A percentile compares a stretch with the other conserved stretches of the same genome.
phyloP scores from a whole-genome alignment of 2,797 vertebrate species.

The Sylvilagus floridanus region DNA sequence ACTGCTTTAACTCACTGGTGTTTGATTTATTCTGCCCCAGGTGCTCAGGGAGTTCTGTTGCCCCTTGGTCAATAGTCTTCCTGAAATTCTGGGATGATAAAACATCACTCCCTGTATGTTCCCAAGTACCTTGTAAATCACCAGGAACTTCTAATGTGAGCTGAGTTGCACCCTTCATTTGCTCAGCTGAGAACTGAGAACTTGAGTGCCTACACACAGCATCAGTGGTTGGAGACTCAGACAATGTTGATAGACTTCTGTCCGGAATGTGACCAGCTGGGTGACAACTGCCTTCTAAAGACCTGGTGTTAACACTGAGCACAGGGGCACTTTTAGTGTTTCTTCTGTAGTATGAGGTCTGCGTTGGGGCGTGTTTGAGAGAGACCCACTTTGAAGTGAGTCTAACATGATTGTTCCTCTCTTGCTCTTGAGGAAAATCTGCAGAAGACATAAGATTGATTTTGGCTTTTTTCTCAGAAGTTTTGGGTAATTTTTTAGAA shows the following conservation, averaged over 20 bases:
- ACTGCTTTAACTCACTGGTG: background rate
- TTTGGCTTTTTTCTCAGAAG: slow-evolving; percentile 73
- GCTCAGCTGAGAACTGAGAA: background rate
- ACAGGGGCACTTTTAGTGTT: background rate
- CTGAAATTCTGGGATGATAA: slow-evolving; percentile 22
- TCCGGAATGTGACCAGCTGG: background rate
- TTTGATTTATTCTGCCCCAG: background rate
- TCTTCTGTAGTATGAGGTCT: background rate
- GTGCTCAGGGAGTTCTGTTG: slow-evolving; percentile 10
- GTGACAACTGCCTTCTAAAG: background rate
- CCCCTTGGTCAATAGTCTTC: background rate
- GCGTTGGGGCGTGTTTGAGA: background rate
- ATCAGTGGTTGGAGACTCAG: background rate
- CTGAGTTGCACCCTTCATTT: background rate
- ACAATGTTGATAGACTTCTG: background rate
- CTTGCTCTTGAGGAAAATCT: slow-evolving; percentile 13
- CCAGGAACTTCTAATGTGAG: background rate
- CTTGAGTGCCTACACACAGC: background rate
- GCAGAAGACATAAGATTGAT: slow-evolving; percentile 25
- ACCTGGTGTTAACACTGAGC: background rate
- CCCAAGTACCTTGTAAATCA: slow-evolving; percentile 39
- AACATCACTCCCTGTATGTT: slow-evolving; percentile 40
- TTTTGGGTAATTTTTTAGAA: slow-evolving; percentile 71
- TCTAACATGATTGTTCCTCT: background rate
- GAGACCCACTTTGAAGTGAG: background rate